A percentile compares a stretch with the other conserved stretches of the same genome.
Conservation (phyloP, 2,888 invertebrate species). For the Xestia rhomboidea region DNA sequence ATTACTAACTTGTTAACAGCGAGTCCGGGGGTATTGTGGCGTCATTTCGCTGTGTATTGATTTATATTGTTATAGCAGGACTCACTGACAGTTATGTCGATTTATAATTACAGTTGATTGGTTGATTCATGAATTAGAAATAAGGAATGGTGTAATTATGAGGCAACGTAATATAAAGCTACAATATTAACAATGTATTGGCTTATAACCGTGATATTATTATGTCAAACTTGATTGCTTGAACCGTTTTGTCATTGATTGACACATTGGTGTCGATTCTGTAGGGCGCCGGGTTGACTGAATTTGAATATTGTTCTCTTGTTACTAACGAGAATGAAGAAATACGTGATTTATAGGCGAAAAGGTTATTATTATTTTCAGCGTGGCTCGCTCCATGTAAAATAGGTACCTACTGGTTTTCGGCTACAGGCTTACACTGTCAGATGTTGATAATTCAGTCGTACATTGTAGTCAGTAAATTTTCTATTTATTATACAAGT, state of each 20-base stretch:
- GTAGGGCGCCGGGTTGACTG: neutral
- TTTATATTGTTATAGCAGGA: slow-evolving; percentile 30
- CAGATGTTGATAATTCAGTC: neutral
- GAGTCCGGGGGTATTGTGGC: neutral
- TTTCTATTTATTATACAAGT: neutral
- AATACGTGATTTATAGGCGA: neutral
- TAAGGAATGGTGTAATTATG: slow-evolving; percentile 2
- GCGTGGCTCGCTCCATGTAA: neutral
- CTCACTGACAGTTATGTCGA: slow-evolving; percentile 19
- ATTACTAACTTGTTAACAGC: neutral
- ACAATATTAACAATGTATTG: neutral
- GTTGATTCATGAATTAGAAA: slow-evolving; percentile 37
- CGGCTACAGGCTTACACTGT: neutral
- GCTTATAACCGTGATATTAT: slow-evolving; percentile 25
- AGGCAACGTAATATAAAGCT: neutral
- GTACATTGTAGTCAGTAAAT: neutral
- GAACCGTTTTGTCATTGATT: slow-evolving; percentile 38
- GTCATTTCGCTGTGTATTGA: slow-evolving; percentile 44
- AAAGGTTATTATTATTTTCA: neutral
- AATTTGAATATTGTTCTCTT: slow-evolving; percentile 17
- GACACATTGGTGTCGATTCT: slow-evolving; percentile 27
- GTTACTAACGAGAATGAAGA: neutral
- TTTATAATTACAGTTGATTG: slow-evolving; percentile 41
- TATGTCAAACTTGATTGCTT: slow-evolving; percentile 7
- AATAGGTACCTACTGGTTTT: neutral